Evolutionary conservation across 2,797 vertebrate species (phyloP).

Genomic region (Phoeniculus purpureus): DNA sequence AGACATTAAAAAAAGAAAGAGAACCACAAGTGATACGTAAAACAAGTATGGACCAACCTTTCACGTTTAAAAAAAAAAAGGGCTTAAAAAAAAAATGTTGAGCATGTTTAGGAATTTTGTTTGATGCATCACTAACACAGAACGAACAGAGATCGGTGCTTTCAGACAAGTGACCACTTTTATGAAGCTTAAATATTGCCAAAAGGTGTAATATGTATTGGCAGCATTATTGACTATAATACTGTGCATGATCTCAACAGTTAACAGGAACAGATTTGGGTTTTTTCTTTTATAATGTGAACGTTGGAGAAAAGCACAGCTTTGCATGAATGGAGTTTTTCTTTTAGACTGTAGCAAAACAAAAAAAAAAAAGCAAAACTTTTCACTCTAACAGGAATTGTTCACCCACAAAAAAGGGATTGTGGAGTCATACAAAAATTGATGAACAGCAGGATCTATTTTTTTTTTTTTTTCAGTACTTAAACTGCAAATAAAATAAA

Average conservation of each 20-base stretch:
- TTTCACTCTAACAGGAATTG: slow-evolving; percentile 57
- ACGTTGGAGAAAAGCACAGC: slow-evolving; percentile 66
- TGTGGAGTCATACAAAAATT: slow-evolving; percentile 75
- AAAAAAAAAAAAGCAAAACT: slow-evolving; percentile 66
- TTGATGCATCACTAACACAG: slow-evolving; percentile 67
- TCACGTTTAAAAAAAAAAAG: slow-evolving; percentile 67
- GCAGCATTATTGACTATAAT: slow-evolving; percentile 49
- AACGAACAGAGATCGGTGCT: slow-evolving; percentile 61
- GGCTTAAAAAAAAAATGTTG: not conserved
- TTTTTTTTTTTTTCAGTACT: slow-evolving; percentile 52
- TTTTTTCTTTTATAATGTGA: slow-evolving; percentile 59
- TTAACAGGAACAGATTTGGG: slow-evolving; percentile 45
- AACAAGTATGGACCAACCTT: slow-evolving; percentile 73
- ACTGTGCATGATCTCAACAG: slow-evolving; percentile 62
- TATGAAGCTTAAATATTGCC: slow-evolving; percentile 75
- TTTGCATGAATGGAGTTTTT: slow-evolving; percentile 54
- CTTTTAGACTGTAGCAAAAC: slow-evolving; percentile 65
- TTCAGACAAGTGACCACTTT: slow-evolving; percentile 73
- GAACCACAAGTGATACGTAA: slow-evolving; percentile 68
- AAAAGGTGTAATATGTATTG: slow-evolving; percentile 59
- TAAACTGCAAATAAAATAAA: slow-evolving; percentile 70
- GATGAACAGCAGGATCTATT: slow-evolving; percentile 99
- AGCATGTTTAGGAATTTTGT: slow-evolving; percentile 58
- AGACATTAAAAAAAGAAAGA: slow-evolving; percentile 74
- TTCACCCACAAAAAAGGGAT: slow-evolving; percentile 73